Conservation (phyloP, 2,888 invertebrate genomes). For the Gymnoscelis rufifasciata region DNA sequence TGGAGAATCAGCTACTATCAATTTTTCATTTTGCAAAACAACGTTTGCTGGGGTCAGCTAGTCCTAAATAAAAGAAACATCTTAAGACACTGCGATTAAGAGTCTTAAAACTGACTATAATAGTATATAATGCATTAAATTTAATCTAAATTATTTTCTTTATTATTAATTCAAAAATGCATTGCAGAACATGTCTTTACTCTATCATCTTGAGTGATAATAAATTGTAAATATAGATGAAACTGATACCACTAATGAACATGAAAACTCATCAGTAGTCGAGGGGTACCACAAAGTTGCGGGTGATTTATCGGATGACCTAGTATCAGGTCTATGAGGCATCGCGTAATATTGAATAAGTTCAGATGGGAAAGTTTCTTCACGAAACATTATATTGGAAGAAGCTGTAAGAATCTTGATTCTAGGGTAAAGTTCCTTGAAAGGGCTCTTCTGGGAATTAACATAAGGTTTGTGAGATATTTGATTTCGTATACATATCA, state of each 20-base stretch:
- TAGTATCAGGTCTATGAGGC: slow-evolving; percentile 38
- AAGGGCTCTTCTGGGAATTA: too few relatives aligned
- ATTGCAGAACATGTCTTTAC: too few relatives aligned
- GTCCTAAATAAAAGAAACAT: too few relatives aligned
- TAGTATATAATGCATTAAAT: too few relatives aligned
- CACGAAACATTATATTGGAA: slow-evolving; percentile 70
- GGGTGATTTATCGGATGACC: slow-evolving; percentile 48
- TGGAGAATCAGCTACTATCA: too few relatives aligned
- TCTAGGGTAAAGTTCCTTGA: slow-evolving; percentile 38
- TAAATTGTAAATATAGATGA: not conserved
- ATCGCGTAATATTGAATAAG: slow-evolving; percentile 70
- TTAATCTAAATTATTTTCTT: too few relatives aligned
- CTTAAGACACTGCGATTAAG: too few relatives aligned
- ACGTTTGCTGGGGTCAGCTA: too few relatives aligned
- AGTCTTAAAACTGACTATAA: too few relatives aligned
- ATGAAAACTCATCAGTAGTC: slow-evolving; percentile 29
- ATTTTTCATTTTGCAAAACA: too few relatives aligned
- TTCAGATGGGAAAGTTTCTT: slow-evolving; percentile 67
- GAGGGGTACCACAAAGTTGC: slow-evolving; percentile 25
- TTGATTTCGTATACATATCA: too few relatives aligned
- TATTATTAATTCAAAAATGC: too few relatives aligned
- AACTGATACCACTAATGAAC: slow-evolving; percentile 10
- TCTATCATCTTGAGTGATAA: not conserved
- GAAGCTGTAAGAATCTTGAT: slow-evolving; percentile 66
- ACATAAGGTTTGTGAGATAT: not conserved